Conservation (phyloP, 2,797 vertebrate species). For the Moxostoma hubbsi region DNA sequence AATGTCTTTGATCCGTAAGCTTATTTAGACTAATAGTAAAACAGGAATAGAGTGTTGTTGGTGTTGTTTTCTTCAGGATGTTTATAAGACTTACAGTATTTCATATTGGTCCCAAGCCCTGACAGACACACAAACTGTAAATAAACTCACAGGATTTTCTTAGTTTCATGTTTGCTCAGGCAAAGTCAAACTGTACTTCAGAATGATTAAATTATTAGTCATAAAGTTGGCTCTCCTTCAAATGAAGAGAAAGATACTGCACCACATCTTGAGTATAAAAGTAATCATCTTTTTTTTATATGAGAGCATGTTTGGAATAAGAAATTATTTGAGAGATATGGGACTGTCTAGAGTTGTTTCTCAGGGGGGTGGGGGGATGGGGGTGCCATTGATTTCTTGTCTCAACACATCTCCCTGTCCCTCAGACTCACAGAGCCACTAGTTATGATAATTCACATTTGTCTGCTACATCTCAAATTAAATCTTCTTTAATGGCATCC, state of each 20-base stretch:
- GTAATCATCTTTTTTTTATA: slow-evolving; percentile 30
- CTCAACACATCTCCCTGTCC: slow-evolving; percentile 38
- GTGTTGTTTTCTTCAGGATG: not conserved
- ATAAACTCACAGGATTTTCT: not conserved
- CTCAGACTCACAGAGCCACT: slow-evolving; percentile 5
- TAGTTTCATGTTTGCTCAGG: slow-evolving; percentile 1
- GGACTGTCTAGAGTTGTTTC: not conserved
- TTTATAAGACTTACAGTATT: not conserved
- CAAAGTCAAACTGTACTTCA: slow-evolving; percentile 1
- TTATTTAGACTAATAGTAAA: slow-evolving; percentile 22
- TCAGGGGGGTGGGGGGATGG: too few relatives aligned
- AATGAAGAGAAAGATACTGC: slow-evolving; percentile 11
- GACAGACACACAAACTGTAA: not conserved
- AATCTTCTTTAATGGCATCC: slow-evolving; percentile 14
- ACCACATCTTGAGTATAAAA: slow-evolving; percentile 28
- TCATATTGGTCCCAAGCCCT: slow-evolving; percentile 5
- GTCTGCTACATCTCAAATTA: slow-evolving; percentile 35
- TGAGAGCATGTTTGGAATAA: slow-evolving; percentile 2
- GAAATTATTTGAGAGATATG: slow-evolving; percentile 9
- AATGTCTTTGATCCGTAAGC: slow-evolving; percentile 24
- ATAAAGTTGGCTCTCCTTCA: slow-evolving; percentile 24
- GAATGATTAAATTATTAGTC: slow-evolving; percentile 16
- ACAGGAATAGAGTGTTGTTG: not conserved
- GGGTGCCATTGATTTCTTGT: slow-evolving; percentile 41
- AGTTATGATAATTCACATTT: slow-evolving; percentile 26